Evolutionary conservation across 2,888 invertebrate species (phyloP), one percentile per base, ranked within the genome.

Genomic region (Clostera curtula): DNA sequence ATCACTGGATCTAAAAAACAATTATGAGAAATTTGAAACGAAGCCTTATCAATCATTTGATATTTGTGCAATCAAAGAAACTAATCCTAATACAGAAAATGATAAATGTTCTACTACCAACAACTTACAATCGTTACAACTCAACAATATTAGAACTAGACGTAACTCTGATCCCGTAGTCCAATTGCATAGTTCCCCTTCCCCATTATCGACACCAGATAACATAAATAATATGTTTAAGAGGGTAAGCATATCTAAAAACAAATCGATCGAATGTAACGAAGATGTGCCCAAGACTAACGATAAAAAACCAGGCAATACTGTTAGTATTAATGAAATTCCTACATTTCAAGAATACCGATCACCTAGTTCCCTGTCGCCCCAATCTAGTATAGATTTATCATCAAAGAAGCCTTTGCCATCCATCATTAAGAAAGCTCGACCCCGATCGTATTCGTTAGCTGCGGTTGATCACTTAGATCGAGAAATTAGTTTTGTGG

Each of bases 281-380:
- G 25, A 29, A 6, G 11, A 21, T 15, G 25, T 40, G 12, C 17
- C 16, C 3, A 37, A 49, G 13, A 11, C 11, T 10, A 36, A 38
- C 13, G 35, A 33, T 11, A 63, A 60, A 35, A 73, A 60, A 37
- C 56, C 50, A 19, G 43, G 57, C 43, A 82, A 76, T 49, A 68
- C 72, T 37, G 84, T 86, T 39, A 85, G 82, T 52, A 85, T 85
- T 25, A 85, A 85, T 41, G 84, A 86, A 49, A 66, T 77, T 31
- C 83, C 83, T 17, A 75, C 77, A 36, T 79, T 80, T 55, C 85
- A 79, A 63, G 85, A 86, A 56, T 86, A 85, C 56, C 66, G 56
- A 19, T 70, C 70, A 24, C 68, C 70, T n/a, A 62, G 57, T 40
- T 61, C 69, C 37, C 40, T 58, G 3, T 66, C 64, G 5, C 64